Base-by-base conservation (phyloP, 2,888 invertebrate genomes). In the Ennomos quercinarius region DNA sequence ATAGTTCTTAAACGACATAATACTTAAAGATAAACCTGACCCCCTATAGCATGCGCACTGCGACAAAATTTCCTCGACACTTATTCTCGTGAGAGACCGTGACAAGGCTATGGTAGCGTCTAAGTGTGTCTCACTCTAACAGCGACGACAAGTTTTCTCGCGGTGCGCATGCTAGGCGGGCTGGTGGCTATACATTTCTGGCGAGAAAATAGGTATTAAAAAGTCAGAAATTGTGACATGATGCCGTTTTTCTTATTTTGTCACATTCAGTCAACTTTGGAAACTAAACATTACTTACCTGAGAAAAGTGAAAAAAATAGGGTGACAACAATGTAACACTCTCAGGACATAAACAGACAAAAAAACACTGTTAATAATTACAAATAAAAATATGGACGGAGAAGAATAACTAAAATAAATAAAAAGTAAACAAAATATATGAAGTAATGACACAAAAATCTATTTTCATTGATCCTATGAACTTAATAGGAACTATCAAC, bases 401-500 rank as follows among this genome's bases (percentile, higher is more conserved):
- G 63, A 67, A 57, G 36, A 58, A 51, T 34, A 58, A 52, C 37
- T 42, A 43, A 41, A 49, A 41, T 9, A 27, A 49, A 44, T 6
- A 46, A 49, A 54, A 38, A 34, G 11, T 35, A 13, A 34, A 44
- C 54, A 63, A 56, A 59, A 47, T 51, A 10, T 46, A 61, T 27
- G 4, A 27, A 27, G 27, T 27, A 27, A 27, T 4, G 6, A 27
- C 1, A 2, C 1, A 60, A 60, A 58, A 57, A 67, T 61, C 37
- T 41, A 53, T 51, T 10, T 56, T 27, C 11, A 13, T 61, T 57
- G 69, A 70, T 73, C 64, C 74, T 55, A 63, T 64, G 65, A 78
- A 81, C 76, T 11, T 76, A 83, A 85, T 87, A 91, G 90, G 90
- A 91, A 91, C 90, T 86, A 72, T 84, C 76, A 87, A 89, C 89